These are phyloP conservation scores for Calephelis perditalis DNA, from an alignment of 2,888 invertebrate genomes.

Conservation along the genomic window DNA sequence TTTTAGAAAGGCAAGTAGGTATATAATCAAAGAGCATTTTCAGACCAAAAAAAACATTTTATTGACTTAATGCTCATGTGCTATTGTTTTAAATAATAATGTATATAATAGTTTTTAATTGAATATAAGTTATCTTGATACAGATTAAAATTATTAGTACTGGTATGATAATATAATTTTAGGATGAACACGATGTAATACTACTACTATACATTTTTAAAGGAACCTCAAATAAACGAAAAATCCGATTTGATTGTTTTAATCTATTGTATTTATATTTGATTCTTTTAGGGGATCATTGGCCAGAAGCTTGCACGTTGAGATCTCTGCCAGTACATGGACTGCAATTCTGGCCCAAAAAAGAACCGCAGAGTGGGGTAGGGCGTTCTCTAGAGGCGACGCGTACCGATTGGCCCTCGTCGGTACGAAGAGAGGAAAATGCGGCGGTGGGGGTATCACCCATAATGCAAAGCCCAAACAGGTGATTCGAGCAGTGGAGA, in stretches of 20 bases:
- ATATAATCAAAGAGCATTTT: slow-evolving; percentile 1
- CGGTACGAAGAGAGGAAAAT: no score
- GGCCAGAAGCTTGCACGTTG: no score
- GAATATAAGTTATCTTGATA: slow-evolving; percentile 7
- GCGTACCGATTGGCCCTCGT: no score
- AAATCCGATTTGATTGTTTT: background rate
- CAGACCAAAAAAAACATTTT: slow-evolving; percentile 3
- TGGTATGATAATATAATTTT: slow-evolving; percentile 5
- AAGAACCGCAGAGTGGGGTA: no score
- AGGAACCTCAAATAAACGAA: slow-evolving; percentile 14
- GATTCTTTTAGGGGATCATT: no score
- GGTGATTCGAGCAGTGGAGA: no score
- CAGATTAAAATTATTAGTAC: slow-evolving; percentile 10
- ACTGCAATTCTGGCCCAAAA: no score
- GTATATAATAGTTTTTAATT: slow-evolving; percentile 6
- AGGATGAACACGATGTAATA: slow-evolving; percentile 9
- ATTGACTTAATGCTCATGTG: slow-evolving; percentile 7
- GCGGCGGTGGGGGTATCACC: no score
- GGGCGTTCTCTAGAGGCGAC: no score
- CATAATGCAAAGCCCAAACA: no score
- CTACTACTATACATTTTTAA: slow-evolving; percentile 12
- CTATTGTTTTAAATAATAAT: slow-evolving; percentile 8
- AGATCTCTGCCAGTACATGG: no score
- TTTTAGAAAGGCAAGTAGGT: background rate
- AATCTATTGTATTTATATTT: background rate